Evolutionary conservation across 2,888 invertebrate genomes (phyloP), one percentile per base, ranked within the genome.

Genomic region (Agriopis leucophaearia): DNA sequence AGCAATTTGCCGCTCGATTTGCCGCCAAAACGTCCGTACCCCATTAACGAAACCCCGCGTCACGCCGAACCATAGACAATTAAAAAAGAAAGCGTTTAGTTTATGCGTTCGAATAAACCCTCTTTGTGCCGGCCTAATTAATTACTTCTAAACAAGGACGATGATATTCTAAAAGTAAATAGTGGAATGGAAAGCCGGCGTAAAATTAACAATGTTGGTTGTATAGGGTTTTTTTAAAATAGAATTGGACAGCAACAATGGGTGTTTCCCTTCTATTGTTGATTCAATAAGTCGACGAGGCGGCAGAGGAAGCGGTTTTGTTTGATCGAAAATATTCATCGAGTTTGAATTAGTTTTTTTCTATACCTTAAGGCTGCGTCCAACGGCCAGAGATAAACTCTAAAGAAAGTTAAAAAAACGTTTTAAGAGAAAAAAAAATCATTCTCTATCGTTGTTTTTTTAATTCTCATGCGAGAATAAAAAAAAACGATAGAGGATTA

Each of bases 1-100:
- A 82, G 86, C 91, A 93, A 94, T 94, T 93, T 93, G 90, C 89
- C 90, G 88, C 82, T 92, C 91, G 92, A 93, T 93, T 94, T 92
- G 87, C 85, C 83, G 81, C 84, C 80, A 84, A 91, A 90, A 87
- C 80, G 84, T 83, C 82, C 85, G 84, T 83, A 82, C 84, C 84
- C 84, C 82, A 87, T 80, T 83, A 82, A 79, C 76, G 88, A 87
- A 88, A 76, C 75, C 79, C 84, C 72, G 68, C 80, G 91, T 89
- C 91, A 91, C 85, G 87, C 81, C 79, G 77, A 81, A 79, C 78
- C 82, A 86, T 82, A 86, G 87, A 83, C 85, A 88, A 89, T 89
- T 87, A 87, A 88, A 87, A 87, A 87, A 87, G 86, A 85, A 84
- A 84, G 78, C 80, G 84, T 69, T 64, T 57, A 64, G 64, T 69